Evolutionary conservation across 1,140 invertebrate genomes (phyloP), one percentile per base, ranked within the genome.

Genomic region (Drosophila erecta): DNA sequence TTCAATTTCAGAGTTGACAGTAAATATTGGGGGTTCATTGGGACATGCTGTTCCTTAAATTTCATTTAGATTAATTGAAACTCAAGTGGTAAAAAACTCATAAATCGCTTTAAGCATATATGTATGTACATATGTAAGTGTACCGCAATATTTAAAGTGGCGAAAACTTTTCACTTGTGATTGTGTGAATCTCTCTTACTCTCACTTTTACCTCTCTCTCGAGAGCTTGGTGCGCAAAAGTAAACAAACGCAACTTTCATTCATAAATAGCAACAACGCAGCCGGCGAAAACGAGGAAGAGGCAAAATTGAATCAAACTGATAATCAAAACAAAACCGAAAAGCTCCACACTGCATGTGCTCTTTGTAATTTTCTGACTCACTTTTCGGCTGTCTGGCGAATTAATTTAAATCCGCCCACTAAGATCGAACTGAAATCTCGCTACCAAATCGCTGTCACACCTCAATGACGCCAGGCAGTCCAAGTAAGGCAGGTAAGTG

Each of bases 231-330:
- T 57, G 74, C 74, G 58, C 66, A 79, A 84, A 84, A 60, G 83
- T 87, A 89, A 89, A 89, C 84, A 87, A 87, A 87, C 71, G 56
- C n/a, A 76, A 84, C 79, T 76, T 87, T 87, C 83, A 87, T 87
- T 87, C 83, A 87, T 86, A 86, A 85, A 75, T 76, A 79, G 64
- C 77, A 85, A 86, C 81, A 86, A 84, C 55, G 54, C 73, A 74
- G 59, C 64, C 70, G 76, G 75, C 64, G 24, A 57, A 55, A 70
- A 40, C 33, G 8, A 2, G 11, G 8, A 46, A 33, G 22, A 47
- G 40, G 40, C 38, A 14, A 35, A 47, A 20, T 35, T 33, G 33
- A 76, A 67, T 76, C 61, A 59, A 76, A 67, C 67, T 76, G 41
- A 35, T 76, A 76, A 76, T 76, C 73, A 76, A 76, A 76, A 76